Conservation (phyloP, 2,888 invertebrate species). For the Nomada ferruginata region DNA sequence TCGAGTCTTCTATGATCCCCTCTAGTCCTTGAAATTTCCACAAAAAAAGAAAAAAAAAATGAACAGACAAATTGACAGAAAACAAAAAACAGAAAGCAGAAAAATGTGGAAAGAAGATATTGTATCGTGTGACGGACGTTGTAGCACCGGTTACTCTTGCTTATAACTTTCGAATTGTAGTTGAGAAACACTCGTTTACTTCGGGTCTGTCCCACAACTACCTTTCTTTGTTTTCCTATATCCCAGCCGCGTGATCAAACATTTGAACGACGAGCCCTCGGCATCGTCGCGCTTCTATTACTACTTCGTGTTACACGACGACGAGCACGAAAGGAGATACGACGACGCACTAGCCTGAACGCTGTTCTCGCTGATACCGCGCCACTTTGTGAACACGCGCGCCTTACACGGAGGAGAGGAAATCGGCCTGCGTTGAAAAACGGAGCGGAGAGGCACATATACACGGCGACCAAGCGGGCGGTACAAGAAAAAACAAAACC, state of each 20-base stretch:
- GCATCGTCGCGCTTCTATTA: conserved; percentile 28
- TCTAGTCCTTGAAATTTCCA: neutral
- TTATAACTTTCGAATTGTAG: neutral
- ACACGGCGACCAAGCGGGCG: conserved; percentile 1
- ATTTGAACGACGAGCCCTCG: conserved; percentile 18
- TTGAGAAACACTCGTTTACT: neutral
- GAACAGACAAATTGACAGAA: neutral
- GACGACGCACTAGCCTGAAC: conserved; percentile 47
- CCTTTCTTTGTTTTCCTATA: neutral
- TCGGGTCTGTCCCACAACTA: neutral
- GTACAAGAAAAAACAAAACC: conserved; percentile 52
- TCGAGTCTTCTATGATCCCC: neutral
- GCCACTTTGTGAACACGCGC: conserved; percentile 26
- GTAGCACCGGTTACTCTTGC: neutral
- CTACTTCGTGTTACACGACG: conserved; percentile 30
- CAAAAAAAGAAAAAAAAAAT: neutral
- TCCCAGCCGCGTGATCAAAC: conserved; percentile 19
- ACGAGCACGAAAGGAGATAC: conserved; percentile 51
- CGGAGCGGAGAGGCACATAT: neutral
- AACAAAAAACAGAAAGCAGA: too few species aligned
- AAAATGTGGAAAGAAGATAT: too few species aligned
- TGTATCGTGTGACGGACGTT: neutral
- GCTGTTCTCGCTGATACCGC: conserved; percentile 32
- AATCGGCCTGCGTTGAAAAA: conserved; percentile 26
- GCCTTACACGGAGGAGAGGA: conserved; percentile 34